Percentiles rank a stretch among this genome's conserved stretches.
These are phyloP conservation scores for Hylaeus anthracinus DNA, from an alignment of 1,140 invertebrate species.

Conservation along the genomic window DNA sequence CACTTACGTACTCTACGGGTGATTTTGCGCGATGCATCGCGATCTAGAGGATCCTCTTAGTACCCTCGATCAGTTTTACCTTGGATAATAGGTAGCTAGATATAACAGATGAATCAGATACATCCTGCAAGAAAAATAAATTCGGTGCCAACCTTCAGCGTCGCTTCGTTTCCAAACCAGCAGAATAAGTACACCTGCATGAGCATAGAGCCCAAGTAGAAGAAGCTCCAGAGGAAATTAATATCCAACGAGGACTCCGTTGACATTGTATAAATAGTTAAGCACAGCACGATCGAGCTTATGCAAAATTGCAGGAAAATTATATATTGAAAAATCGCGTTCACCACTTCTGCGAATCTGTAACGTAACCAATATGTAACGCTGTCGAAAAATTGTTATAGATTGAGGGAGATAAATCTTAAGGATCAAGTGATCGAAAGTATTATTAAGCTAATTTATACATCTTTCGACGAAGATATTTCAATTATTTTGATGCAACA, in stretches of 20 bases:
- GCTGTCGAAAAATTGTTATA: too few relatives aligned
- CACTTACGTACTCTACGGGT: constrained; percentile 39
- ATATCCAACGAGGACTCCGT: constrained; percentile 75
- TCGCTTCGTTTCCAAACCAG: constrained; percentile 83
- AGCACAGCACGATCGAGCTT: constrained; percentile 53
- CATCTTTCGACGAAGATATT: too few relatives aligned
- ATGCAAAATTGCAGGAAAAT: constrained; percentile 56
- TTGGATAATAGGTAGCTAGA: too few relatives aligned
- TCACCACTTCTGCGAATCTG: constrained; percentile 40
- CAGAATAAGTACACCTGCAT: constrained; percentile 81
- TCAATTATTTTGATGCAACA: background rate
- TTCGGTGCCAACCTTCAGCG: constrained; percentile 75
- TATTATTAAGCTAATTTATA: too few relatives aligned
- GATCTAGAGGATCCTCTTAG: constrained; percentile 20
- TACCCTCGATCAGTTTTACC: too few relatives aligned
- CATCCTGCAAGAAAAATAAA: background rate
- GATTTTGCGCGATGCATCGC: constrained; percentile 38
- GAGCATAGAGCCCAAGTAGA: constrained; percentile 56
- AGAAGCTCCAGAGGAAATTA: constrained; percentile 55
- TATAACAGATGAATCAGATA: too few relatives aligned
- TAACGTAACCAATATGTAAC: background rate
- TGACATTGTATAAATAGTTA: constrained; percentile 53
- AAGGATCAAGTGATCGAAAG: too few relatives aligned
- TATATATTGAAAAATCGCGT: constrained; percentile 36
- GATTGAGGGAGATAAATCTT: too few relatives aligned